Base-by-base conservation (phyloP, 2,888 invertebrate species). In the Prosapia bicincta region DNA sequence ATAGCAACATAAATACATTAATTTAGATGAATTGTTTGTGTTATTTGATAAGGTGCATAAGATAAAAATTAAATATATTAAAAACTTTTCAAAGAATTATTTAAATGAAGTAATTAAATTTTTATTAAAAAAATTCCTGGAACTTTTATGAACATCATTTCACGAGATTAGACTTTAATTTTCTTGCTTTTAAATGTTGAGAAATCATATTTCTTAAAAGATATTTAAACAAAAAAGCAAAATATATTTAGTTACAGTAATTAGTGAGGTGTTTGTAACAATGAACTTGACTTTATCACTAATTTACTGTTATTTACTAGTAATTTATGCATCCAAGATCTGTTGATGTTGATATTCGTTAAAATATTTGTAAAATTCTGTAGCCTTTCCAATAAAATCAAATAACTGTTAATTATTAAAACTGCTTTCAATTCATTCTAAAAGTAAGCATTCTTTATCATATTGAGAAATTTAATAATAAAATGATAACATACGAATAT, bases 341-440 rank as follows among this genome's bases (percentile, higher is more conserved):
- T 76, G 72, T 54, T 74, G 76, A 66, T 76, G 78, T 78, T 78
- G 76, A 78, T 78, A 78, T 78, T 78, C 78, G 78, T 76, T 75
- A 72, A 72, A 72, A 26, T 25, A n/a, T 75, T 71, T 54, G 54
- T 75, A 74, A 54, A 67, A 43, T 38, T 26, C 26, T 71, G 54
- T 65, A 38, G 67, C 24, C 9, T 38, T 70, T 28, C 3, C 30
- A 70, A 70, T 70, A 43, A 43, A 26, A 69, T n/a, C 7, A 69
- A 28, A 69, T 1, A 23, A 65, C 26, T 23, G 24, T 32, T 25
- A 38, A 23, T n/a, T n/a, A n/a, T n/a, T 6, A 26, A 23, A 54
- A 26, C 10, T 72, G 24, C 65, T 72, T 72, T 65, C 20, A 20
- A 68, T 75, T 71, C 68, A 69, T 77, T 67, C 23, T 38, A 71